Percentiles rank a stretch among this genome's conserved stretches.
These are phyloP conservation scores for Scaptomyza reducta DNA, from an alignment of 2,888 invertebrate genomes.

Conservation along the genomic window DNA sequence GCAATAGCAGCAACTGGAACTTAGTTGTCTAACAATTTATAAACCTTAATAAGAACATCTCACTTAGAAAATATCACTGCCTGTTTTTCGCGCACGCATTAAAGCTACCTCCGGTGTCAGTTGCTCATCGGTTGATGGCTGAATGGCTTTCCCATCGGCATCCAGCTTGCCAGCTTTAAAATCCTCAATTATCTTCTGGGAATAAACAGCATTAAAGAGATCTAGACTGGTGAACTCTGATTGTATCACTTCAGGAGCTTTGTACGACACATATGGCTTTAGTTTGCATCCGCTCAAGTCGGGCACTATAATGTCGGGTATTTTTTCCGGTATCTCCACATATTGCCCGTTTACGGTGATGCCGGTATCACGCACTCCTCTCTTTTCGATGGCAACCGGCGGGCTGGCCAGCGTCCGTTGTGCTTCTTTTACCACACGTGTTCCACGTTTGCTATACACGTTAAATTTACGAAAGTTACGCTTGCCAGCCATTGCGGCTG, in stretches of 20 bases:
- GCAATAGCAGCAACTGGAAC: conserved; percentile 73
- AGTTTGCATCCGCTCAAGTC: conserved; percentile 92
- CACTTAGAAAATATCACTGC: conserved; percentile 90
- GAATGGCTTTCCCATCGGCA: conserved; percentile 88
- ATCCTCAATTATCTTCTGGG: conserved; percentile 90
- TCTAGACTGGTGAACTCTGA: conserved; percentile 93
- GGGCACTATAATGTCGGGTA: conserved; percentile 96
- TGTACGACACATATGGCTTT: conserved; percentile 97
- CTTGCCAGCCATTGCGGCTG: conserved; percentile 87
- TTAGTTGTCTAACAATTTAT: conserved; percentile 39
- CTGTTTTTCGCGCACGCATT: conserved; percentile 89
- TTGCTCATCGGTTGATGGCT: conserved; percentile 90
- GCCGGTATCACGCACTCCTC: conserved; percentile 89
- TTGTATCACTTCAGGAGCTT: conserved; percentile 89
- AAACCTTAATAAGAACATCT: conserved; percentile 59
- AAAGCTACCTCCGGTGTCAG: conserved; percentile 90
- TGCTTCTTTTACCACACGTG: conserved; percentile 86
- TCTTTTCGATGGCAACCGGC: conserved; percentile 88
- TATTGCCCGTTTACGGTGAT: conserved; percentile 86
- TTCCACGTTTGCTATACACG: conserved; percentile 90
- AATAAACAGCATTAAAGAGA: conserved; percentile 92
- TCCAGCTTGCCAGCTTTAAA: conserved; percentile 89
- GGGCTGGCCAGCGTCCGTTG: conserved; percentile 85
- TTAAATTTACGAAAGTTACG: conserved; percentile 93
- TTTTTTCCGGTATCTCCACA: conserved; percentile 91